These are phyloP conservation scores for Syngnathus acus DNA, from an alignment of 2,797 vertebrate genomes.

Conservation along the genomic window DNA sequence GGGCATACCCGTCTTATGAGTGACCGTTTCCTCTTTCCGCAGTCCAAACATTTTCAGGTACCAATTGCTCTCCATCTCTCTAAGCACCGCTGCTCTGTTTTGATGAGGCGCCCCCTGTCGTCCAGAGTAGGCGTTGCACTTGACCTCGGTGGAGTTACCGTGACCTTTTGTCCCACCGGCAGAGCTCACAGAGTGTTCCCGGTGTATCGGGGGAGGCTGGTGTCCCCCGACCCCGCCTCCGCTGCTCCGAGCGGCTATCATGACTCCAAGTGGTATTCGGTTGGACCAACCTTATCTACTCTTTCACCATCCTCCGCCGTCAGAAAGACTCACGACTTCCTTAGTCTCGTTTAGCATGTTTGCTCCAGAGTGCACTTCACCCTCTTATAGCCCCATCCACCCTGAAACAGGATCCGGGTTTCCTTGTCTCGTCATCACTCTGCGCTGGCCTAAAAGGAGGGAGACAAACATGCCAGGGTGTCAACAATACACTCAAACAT, in stretches of 20 bases:
- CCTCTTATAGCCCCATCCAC: slow-evolving; percentile 76
- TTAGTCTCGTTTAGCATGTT: slow-evolving; percentile 22
- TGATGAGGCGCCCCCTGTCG: slow-evolving; percentile 65
- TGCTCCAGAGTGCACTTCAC: slow-evolving; percentile 34
- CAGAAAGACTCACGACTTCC: not conserved
- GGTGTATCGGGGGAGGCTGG: slow-evolving; percentile 63
- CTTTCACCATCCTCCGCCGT: not conserved
- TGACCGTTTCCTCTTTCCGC: slow-evolving; percentile 76
- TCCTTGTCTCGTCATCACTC: slow-evolving; percentile 57
- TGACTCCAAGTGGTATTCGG: slow-evolving; percentile 41
- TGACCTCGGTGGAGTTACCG: slow-evolving; percentile 71
- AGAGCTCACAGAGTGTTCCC: slow-evolving; percentile 77
- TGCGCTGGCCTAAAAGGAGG: slow-evolving; percentile 53
- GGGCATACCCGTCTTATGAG: slow-evolving; percentile 81
- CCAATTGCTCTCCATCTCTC: slow-evolving; percentile 88
- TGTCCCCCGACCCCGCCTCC: slow-evolving; percentile 58
- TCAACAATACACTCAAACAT: slow-evolving; percentile 30
- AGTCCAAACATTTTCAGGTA: slow-evolving; percentile 83
- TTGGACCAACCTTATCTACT: slow-evolving; percentile 9
- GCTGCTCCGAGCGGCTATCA: slow-evolving; percentile 82
- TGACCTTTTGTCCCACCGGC: slow-evolving; percentile 52
- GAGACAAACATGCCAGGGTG: slow-evolving; percentile 59
- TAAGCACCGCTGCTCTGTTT: slow-evolving; percentile 71
- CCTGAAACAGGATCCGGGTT: slow-evolving; percentile 84
- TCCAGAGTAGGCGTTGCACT: slow-evolving; percentile 40